Conservation (phyloP, 1,140 invertebrate genomes). For the Nautilus pompilius region DNA sequence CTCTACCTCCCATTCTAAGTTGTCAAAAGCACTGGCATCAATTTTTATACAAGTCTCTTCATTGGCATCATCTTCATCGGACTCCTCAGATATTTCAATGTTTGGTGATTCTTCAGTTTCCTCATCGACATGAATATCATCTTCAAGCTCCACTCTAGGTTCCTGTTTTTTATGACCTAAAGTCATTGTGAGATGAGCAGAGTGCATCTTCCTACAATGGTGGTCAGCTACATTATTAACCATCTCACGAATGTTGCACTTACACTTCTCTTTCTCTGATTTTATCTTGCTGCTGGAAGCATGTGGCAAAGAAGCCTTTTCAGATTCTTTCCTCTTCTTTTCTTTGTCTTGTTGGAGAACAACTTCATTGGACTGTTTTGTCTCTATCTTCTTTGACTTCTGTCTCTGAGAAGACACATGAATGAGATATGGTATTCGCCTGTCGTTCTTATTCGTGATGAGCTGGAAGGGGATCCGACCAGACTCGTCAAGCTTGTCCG, state of each 20-base stretch:
- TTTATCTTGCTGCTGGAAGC: neutral
- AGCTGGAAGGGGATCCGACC: slow-evolving; percentile 31
- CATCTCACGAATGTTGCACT: neutral
- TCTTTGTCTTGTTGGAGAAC: slow-evolving; percentile 5
- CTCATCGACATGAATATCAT: neutral
- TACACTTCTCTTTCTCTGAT: neutral
- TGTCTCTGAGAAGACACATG: slow-evolving; percentile 15
- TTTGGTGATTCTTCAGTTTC: neutral
- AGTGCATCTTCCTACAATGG: too few species aligned
- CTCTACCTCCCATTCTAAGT: slow-evolving; percentile 48
- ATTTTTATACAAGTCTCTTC: neutral
- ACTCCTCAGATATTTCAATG: neutral
- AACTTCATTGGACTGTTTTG: slow-evolving; percentile 9
- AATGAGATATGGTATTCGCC: slow-evolving; percentile 23
- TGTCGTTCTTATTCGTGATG: slow-evolving; percentile 31
- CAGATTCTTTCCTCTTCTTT: slow-evolving; percentile 1
- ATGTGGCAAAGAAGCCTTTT: neutral
- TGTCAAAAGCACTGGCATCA: slow-evolving; percentile 29
- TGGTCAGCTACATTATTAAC: neutral
- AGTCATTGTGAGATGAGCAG: too few species aligned
- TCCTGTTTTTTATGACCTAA: neutral
- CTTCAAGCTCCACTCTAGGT: neutral
- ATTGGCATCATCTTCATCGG: slow-evolving; percentile 6
- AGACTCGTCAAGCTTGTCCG: slow-evolving; percentile 25
- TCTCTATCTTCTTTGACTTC: neutral